A percentile compares a stretch with the other conserved stretches of the same genome.
Evolutionary conservation across 2,888 invertebrate species (phyloP).

Genomic region (Troides helena): DNA sequence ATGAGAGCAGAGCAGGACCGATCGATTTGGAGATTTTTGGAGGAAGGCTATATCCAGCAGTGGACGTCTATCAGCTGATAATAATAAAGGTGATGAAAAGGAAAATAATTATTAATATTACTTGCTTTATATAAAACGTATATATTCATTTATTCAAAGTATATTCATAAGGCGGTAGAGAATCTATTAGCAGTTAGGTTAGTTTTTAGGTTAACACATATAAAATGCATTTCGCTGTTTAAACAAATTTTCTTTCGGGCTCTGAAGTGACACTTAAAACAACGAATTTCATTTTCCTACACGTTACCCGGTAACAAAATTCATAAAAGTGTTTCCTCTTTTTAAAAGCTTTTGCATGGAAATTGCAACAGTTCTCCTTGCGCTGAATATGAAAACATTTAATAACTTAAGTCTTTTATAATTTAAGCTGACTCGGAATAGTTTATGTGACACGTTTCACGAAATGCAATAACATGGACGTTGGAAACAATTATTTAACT

Average conservation of each 20-base stretch:
- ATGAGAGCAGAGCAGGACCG: no score
- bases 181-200: not conserved
- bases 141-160: no score
- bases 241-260: not conserved
- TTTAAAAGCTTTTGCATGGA: not conserved
- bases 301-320: not conserved
- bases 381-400: not conserved
- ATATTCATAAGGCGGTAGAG: no score
- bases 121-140: no score
- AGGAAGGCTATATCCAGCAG: no score
- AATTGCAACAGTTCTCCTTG: constrained; percentile 1
- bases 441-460: not conserved
- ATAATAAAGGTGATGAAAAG: no score
- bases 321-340: not conserved
- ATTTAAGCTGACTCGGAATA: not conserved
- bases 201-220: not conserved
- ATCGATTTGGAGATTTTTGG: no score
- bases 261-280: constrained; percentile 12
- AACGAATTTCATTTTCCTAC: constrained; percentile 6
- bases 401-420: not conserved
- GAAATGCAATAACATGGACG: not conserved
- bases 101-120: no score
- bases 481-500: not conserved
- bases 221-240: not conserved
- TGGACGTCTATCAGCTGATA: no score